A percentile compares a stretch with the other conserved stretches of the same genome.
These are phyloP conservation scores for Pseudobourletiella spinata DNA, from an alignment of 1,140 invertebrate genomes.

Conservation along the genomic window DNA sequence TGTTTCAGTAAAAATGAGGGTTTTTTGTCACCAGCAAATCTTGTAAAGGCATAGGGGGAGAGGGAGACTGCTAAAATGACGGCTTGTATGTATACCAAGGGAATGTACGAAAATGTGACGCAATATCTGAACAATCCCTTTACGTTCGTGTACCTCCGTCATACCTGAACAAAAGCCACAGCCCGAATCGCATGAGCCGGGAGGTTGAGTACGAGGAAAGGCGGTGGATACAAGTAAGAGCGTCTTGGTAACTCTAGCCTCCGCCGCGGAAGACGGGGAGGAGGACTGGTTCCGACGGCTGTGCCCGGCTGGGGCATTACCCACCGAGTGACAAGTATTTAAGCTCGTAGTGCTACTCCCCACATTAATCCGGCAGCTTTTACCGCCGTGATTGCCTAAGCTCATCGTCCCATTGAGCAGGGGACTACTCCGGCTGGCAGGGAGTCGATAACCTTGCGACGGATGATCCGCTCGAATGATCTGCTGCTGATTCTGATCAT, in stretches of 20 bases:
- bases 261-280: conserved; percentile 39
- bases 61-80: too few species aligned
- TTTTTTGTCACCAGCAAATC: too few species aligned
- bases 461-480: conserved; percentile 4
- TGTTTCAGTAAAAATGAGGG: too few species aligned
- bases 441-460: background rate
- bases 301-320: background rate
- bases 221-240: conserved; percentile 67
- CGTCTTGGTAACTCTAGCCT: conserved; percentile 68
- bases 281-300: background rate
- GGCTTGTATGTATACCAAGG: too few species aligned
- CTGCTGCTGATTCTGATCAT: conserved; percentile 1
- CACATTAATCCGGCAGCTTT: conserved; percentile 7
- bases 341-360: background rate
- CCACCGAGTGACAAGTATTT: background rate
- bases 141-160: too few species aligned
- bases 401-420: background rate
- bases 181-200: conserved; percentile 48
- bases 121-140: too few species aligned
- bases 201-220: conserved; percentile 66
- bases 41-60: too few species aligned
- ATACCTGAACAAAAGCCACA: conserved; percentile 38
- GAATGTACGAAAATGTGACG: too few species aligned
- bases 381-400: background rate
- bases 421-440: background rate